These are phyloP conservation scores for Cheirogaleus medius DNA, from an alignment of 2,113 vertebrate species.

Conservation along the genomic window DNA sequence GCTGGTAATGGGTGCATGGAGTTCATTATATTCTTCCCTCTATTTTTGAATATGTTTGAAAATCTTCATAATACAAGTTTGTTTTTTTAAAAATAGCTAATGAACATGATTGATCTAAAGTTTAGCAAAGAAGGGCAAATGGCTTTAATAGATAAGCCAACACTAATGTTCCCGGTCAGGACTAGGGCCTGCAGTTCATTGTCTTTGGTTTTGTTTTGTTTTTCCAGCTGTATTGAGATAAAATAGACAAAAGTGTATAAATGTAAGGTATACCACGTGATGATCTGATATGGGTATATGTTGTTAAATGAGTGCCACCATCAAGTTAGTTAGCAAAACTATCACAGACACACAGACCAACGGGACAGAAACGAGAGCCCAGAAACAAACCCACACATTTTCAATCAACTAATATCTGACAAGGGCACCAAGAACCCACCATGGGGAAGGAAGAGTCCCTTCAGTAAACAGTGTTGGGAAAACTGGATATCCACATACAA, in stretches of 20 bases:
- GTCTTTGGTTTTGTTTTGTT: not conserved
- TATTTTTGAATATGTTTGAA: not conserved
- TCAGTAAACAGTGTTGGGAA: not conserved
- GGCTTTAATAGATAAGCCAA: not conserved
- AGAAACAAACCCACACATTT: not conserved
- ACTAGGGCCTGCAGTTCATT: not conserved
- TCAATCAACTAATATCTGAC: not conserved
- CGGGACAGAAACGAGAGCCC: not conserved
- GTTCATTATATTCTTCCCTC: not conserved
- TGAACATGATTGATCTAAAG: not conserved
- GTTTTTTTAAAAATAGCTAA: not conserved
- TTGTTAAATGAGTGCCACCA: not conserved
- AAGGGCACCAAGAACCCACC: not conserved
- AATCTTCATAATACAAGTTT: not conserved
- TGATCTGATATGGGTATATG: not conserved
- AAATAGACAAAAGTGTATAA: not conserved
- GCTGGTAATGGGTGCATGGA: too few species aligned
- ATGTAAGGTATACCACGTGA: not conserved
- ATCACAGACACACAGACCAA: not conserved
- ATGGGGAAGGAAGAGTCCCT: not conserved
- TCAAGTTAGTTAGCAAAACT: not conserved
- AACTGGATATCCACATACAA: not conserved
- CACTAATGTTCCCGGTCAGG: accelerated
- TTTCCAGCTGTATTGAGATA: not conserved
- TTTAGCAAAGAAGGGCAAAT: not conserved